A percentile compares a stretch with the other conserved stretches of the same genome.
phyloP scores from a whole-genome alignment of 1,140 invertebrate genomes.

The Kradibia gibbosae region DNA sequence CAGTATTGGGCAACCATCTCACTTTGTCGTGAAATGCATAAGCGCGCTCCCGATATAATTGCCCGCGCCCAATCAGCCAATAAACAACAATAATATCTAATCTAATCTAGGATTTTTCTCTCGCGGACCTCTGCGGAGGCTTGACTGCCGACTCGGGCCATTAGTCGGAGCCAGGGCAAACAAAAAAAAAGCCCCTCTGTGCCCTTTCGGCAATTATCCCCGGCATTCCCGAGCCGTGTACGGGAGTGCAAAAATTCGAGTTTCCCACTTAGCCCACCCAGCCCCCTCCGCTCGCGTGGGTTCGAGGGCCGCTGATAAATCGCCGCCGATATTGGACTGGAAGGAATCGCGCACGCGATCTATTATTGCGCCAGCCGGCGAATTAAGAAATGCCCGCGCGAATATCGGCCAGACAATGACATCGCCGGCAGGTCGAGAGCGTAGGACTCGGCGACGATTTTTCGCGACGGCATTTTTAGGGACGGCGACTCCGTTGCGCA shows the following conservation, averaged over 20 bases:
- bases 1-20: neutral
- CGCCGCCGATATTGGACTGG: neutral
- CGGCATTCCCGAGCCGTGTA: neutral
- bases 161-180: neutral
- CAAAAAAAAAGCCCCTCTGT: neutral
- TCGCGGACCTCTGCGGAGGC: neutral
- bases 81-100: constrained; percentile 24
- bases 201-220: constrained; percentile 14
- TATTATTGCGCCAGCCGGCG: constrained; percentile 26
- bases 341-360: constrained; percentile 24
- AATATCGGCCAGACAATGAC: constrained; percentile 34
- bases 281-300: neutral
- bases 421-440: neutral
- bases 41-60: neutral
- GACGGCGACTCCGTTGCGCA: constrained; percentile 38
- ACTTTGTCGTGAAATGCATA: neutral
- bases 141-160: neutral
- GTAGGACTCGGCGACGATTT: constrained; percentile 14
- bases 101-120: neutral
- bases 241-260: constrained; percentile 11
- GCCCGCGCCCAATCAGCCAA: neutral
- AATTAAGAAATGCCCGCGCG: constrained; percentile 40
- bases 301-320: neutral
- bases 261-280: constrained; percentile 3
- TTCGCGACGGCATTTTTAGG: constrained; percentile 48